phyloP scores from a whole-genome alignment of 2,888 invertebrate species.

The Steromphala cineraria region DNA sequence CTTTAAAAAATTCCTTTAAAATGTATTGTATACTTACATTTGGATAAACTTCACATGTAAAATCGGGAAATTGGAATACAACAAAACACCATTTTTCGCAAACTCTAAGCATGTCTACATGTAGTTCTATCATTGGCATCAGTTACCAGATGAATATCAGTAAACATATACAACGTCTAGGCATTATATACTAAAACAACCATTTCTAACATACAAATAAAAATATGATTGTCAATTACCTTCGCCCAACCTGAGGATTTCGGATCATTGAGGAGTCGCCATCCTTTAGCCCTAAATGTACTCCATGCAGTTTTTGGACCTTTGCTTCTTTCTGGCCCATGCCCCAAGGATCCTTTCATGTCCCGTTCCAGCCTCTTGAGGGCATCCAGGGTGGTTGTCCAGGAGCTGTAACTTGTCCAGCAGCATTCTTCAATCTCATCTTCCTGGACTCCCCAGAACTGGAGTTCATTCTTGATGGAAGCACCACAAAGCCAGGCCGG shows the following conservation, averaged over 20 bases:
- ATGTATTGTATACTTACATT: no score
- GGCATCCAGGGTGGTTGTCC: slow-evolving; percentile 57
- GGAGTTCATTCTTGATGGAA: slow-evolving; percentile 45
- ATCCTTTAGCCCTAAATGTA: slow-evolving; percentile 11
- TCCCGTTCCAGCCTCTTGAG: slow-evolving; percentile 41
- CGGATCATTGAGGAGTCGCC: slow-evolving; percentile 41
- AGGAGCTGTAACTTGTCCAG: slow-evolving; percentile 56
- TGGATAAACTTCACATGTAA: no score
- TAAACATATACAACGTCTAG: no score
- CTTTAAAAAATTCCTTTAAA: no score
- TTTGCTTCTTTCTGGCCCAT: neutral
- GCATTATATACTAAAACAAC: no score
- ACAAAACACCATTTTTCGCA: no score
- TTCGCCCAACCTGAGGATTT: slow-evolving; percentile 29
- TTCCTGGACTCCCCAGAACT: slow-evolving; percentile 57
- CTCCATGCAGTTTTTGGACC: neutral
- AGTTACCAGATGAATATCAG: no score
- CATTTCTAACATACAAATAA: no score
- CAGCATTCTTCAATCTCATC: slow-evolving; percentile 52
- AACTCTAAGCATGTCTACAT: no score
- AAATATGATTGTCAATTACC: slow-evolving; percentile 22
- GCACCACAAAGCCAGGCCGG: slow-evolving; percentile 46
- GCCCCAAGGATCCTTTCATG: slow-evolving; percentile 4
- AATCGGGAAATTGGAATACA: no score
- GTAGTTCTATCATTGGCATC: no score